Evolutionary conservation across 2,113 vertebrate species (phyloP), one percentile per base, ranked within the genome.

Genomic region (Pseudopodoces humilis): DNA sequence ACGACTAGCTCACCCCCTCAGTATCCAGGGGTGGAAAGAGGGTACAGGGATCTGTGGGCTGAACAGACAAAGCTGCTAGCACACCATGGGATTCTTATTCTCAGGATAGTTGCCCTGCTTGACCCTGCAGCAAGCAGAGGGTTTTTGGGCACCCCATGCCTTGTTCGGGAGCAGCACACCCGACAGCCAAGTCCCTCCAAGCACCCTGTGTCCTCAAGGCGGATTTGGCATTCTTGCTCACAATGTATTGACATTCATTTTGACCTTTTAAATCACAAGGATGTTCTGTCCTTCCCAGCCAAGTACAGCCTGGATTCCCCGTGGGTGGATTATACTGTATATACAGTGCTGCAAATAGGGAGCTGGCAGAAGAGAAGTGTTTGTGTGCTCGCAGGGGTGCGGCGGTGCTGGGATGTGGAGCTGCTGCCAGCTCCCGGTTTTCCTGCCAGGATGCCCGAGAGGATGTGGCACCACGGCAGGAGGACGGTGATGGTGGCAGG

Each of bases 221-320:
- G 13, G 90, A 81, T 84, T 59, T 86, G 44, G 82, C 63, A 72
- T 95, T 90, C 94, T 67, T 50, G 76, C 86, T 49, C 27, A 43
- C 64, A 47, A 33, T 3, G n/a, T 37, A 90, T 53, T 91, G 92
- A 79, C 80, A 63, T 91, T 93, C 31, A 8, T 71, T 94, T 56
- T 94, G 96, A 97, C 94, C 96, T 97, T 96, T 96, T 14, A 24
- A 72, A 70, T 95, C 93, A 64, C 55, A 75, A 71, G 94, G 97
- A 97, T 95, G 77, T 31, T 95, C 90, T 91, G 96, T 98, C 94
- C 97, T 71, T 50, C 80, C 56, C 12, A 0, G 83, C 67, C 80
- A 67, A 94, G 95, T 65, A 95, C 87, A 93, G 87, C 53, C 77
- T 78, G 59, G 83, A 10, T 82, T 64, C 31, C 70, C 88, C 6